Base-by-base conservation (phyloP, 2,888 invertebrate genomes). In the Apamea crenata region DNA sequence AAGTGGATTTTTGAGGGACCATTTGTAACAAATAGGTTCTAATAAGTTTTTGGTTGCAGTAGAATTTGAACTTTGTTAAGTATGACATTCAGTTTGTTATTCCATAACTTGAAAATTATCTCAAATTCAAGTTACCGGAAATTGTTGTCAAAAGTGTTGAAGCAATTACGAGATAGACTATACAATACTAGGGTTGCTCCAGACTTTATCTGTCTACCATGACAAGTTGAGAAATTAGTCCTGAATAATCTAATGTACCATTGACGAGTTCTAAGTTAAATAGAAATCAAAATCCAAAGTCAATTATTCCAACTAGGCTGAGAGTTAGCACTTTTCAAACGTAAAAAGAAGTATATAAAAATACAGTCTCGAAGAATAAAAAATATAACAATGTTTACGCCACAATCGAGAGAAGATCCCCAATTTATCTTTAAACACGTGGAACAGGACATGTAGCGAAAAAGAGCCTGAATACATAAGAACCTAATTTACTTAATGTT, bases 401-500 rank as follows among this genome's bases (percentile, higher is more conserved):
- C 16, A 18, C 44, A 77, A 25, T 61, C 78, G 16, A 25, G 36
- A 47, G n/a, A 29, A 36, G 21, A 25, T n/a, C 8, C 2, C 3
- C 25, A 80, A 71, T 68, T 53, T 18, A 18, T 44, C 2, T 56
- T 40, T 16, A 44, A 32, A 40, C 32, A 21, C 32, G 18, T 16
- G 0, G 14, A 78, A 53, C 32, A 36, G 29, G 68, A 44, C 50
- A 67, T 67, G 68, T 87, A 70, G 67, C 14, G 29, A 47, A 71
- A 68, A 71, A 69, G 59, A 36, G 4, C 21, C 50, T n/a, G 40
- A 76, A 85, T 85, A 74, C 25, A 66, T 74, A 71, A 68, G 47
- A 72, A 72, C 29, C 65, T 68, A 77, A 87, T 87, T 84, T 71
- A 63, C 71, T 29, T 80, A 76, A 80, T 77, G 59, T 72, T 61